These are phyloP conservation scores for Mormyrus iriodes DNA, from an alignment of 2,113 vertebrate species.

Conservation along the genomic window DNA sequence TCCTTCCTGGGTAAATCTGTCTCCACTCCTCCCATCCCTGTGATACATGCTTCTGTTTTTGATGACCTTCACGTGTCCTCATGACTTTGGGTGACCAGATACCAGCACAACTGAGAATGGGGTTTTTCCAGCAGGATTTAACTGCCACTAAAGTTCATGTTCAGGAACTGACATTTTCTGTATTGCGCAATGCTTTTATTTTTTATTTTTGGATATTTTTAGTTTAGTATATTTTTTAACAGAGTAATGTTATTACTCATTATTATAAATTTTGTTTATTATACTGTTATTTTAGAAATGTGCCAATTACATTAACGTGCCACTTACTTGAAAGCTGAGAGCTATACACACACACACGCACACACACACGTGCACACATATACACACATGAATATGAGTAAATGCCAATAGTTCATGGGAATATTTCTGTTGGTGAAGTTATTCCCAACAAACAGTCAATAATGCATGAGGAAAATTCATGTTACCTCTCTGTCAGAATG, in stretches of 20 bases:
- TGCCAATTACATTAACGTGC: background rate
- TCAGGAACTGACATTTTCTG: background rate
- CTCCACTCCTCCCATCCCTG: background rate
- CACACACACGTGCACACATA: background rate
- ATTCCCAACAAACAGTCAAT: background rate
- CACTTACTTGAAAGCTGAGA: background rate
- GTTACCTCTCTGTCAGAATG: background rate
- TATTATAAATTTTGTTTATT: background rate
- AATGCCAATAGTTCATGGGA: background rate
- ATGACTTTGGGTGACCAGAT: background rate
- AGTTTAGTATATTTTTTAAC: background rate
- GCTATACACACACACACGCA: background rate
- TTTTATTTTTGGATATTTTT: background rate
- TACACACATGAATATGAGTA: background rate
- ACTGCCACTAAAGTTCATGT: background rate
- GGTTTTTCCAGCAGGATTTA: background rate
- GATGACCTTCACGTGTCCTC: background rate
- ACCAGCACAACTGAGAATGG: background rate
- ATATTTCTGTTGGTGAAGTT: background rate
- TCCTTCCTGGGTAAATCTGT: background rate
- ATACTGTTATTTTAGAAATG: background rate
- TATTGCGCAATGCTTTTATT: background rate
- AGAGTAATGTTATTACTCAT: background rate
- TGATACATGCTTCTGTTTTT: background rate
- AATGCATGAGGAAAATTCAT: background rate